These are phyloP conservation scores for Macrochelys suwanniensis DNA, from an alignment of 2,797 vertebrate genomes.

Conservation along the genomic window DNA sequence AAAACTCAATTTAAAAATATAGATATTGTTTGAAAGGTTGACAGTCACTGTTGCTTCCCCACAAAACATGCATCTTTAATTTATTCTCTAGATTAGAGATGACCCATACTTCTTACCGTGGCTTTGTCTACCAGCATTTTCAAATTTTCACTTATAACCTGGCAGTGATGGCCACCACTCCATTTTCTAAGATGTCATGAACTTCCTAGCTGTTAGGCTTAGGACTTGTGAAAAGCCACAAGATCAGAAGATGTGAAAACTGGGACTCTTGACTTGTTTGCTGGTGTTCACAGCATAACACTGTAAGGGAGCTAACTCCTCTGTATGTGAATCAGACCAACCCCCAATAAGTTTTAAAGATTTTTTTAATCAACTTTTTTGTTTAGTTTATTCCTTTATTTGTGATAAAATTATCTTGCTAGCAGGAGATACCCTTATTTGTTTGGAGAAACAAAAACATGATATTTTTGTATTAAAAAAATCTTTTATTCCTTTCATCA, in stretches of 20 bases:
- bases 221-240: neutral
- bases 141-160: neutral
- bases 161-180: neutral
- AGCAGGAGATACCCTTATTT: conserved; percentile 63
- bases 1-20: neutral
- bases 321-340: neutral
- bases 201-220: conserved; percentile 60
- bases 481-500: conserved; percentile 77
- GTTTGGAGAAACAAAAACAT: conserved; percentile 74
- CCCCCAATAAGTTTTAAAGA: conserved; percentile 23
- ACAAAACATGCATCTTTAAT: neutral
- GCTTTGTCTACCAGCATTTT: neutral
- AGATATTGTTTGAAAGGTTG: neutral
- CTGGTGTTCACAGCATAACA: neutral
- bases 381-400: too few species aligned
- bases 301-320: neutral
- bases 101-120: neutral
- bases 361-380: conserved; percentile 36
- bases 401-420: too few species aligned
- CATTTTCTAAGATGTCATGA: conserved; percentile 60
- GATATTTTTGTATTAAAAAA: conserved; percentile 74
- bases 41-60: neutral
- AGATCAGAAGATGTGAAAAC: conserved; percentile 5
- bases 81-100: neutral
- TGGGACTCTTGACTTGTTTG: conserved; percentile 46